Evolutionary conservation across 2,888 invertebrate species (phyloP).

Genomic region (Anorthoa munda): DNA sequence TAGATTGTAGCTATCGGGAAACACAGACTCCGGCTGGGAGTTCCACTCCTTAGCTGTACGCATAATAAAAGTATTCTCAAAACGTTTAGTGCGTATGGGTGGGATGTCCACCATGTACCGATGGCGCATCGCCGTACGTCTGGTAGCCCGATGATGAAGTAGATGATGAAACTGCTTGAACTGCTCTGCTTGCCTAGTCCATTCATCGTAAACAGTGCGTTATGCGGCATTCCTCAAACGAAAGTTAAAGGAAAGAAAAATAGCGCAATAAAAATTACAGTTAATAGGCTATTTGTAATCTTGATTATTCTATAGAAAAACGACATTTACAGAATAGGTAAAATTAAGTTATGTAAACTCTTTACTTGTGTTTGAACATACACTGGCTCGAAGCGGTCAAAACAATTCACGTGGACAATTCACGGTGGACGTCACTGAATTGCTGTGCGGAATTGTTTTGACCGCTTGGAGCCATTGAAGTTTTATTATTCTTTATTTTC

Average conservation of each 20-base stretch:
- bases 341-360: background rate
- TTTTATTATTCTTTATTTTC: background rate
- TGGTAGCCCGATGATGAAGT: too few relatives aligned
- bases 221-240: background rate
- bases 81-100: too few relatives aligned
- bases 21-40: too few relatives aligned
- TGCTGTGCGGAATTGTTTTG: too few relatives aligned
- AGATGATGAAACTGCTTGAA: too few relatives aligned
- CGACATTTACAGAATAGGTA: background rate
- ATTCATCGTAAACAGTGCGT: background rate
- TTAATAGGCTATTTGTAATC: background rate
- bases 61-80: too few relatives aligned
- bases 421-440: too few relatives aligned
- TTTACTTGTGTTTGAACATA: background rate
- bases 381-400: slow-evolving; percentile 1
- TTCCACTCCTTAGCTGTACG: too few relatives aligned
- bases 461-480: slow-evolving; percentile 9
- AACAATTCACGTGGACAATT: background rate
- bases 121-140: too few relatives aligned
- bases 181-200: background rate
- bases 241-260: background rate
- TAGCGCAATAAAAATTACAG: background rate
- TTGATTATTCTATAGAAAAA: background rate
- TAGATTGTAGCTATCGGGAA: too few relatives aligned
- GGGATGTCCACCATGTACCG: too few relatives aligned